Evolutionary conservation across 1,140 invertebrate species (phyloP).

Genomic region (Hestina assimilis): DNA sequence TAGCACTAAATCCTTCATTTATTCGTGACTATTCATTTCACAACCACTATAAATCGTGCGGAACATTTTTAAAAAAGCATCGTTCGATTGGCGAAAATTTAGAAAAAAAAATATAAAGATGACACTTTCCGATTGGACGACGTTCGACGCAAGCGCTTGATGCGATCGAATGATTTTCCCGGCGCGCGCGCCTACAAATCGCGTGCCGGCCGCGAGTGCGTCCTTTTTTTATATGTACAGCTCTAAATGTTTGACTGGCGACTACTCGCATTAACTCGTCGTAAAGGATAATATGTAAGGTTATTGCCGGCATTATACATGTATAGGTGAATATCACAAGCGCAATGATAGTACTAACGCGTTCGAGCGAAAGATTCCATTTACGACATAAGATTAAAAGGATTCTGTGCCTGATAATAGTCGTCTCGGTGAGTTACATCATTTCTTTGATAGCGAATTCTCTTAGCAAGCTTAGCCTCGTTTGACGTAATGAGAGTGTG

Average conservation of each 20-base stretch:
- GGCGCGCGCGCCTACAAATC: constrained; percentile 61
- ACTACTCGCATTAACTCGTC: constrained; percentile 66
- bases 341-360: constrained; percentile 53
- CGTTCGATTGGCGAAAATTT: constrained; percentile 18
- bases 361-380: constrained; percentile 63
- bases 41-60: constrained; percentile 9
- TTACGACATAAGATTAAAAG: constrained; percentile 68
- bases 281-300: constrained; percentile 76
- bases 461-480: constrained; percentile 30
- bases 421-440: constrained; percentile 57
- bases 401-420: constrained; percentile 66
- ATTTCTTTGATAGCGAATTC: constrained; percentile 52
- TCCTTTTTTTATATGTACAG: constrained; percentile 74
- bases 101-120: constrained; percentile 26
- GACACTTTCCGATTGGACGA: constrained; percentile 51
- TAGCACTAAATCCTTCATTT: constrained; percentile 20
- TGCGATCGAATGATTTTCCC: constrained; percentile 67
- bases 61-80: constrained; percentile 19
- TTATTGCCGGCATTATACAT: constrained; percentile 61
- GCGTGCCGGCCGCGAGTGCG: constrained; percentile 37
- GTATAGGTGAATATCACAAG: constrained; percentile 41
- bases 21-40: constrained; percentile 16
- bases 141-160: constrained; percentile 56
- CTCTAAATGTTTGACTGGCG: constrained; percentile 70
- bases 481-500: constrained; percentile 40